Conservation (phyloP, 2,888 invertebrate genomes). For the Aethes cnicana region DNA sequence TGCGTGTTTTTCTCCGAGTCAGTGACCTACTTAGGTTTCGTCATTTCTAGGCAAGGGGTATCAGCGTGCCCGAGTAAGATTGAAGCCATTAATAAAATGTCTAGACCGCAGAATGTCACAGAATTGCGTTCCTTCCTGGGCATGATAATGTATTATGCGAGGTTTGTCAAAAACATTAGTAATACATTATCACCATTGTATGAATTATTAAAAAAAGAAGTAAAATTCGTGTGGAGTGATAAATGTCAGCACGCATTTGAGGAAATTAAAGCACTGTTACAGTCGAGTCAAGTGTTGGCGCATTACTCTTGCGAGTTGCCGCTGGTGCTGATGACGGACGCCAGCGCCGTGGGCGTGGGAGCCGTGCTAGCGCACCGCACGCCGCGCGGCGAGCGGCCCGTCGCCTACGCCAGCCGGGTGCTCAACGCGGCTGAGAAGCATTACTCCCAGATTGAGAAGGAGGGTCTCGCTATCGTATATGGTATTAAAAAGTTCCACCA, state of each 20-base stretch:
- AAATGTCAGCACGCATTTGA: neutral
- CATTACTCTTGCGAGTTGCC: conserved; percentile 1
- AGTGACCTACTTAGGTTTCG: neutral
- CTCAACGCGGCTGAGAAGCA: neutral
- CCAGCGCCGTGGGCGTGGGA: neutral
- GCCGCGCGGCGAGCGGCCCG: conserved; percentile 1
- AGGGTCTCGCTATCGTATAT: conserved; percentile 1
- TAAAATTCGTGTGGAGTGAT: neutral
- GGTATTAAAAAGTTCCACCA: conserved; percentile 8
- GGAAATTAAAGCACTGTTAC: neutral
- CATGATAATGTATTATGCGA: neutral
- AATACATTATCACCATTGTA: neutral
- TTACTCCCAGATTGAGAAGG: neutral
- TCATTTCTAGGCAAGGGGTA: neutral
- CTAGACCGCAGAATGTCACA: too few species aligned
- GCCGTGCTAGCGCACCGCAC: neutral
- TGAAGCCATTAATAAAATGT: too few species aligned
- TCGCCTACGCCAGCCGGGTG: neutral
- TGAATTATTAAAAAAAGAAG: neutral
- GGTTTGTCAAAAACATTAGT: neutral
- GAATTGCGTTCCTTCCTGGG: neutral
- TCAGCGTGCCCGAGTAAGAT: neutral
- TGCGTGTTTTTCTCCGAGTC: neutral
- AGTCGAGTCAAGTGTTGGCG: neutral
- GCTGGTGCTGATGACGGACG: neutral